Evolutionary conservation across 2,113 vertebrate genomes (phyloP).

Genomic region (Pantherophis guttatus): DNA sequence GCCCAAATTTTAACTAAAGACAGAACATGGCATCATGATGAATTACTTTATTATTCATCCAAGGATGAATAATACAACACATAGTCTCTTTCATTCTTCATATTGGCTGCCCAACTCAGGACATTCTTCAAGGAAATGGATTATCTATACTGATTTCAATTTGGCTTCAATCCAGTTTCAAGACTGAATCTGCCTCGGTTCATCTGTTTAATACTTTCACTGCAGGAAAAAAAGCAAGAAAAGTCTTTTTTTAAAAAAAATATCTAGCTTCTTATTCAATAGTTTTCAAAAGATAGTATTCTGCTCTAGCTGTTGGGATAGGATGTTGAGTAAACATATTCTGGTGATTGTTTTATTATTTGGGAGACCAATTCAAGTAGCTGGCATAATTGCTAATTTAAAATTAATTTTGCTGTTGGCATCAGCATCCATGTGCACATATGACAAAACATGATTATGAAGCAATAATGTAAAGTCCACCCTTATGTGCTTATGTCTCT

Average conservation of each 20-base stretch:
- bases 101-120: not conserved
- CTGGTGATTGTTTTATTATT: not conserved
- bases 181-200: not conserved
- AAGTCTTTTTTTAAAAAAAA: not conserved
- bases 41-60: not conserved
- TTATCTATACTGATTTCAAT: not conserved
- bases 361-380: too few relatives aligned
- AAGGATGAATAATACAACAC: not conserved
- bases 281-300: not conserved
- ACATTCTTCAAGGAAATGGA: not conserved
- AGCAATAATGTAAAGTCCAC: not conserved
- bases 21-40: conserved; percentile 12
- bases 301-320: not conserved
- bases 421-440: not conserved
- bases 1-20: not conserved
- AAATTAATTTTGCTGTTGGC: not conserved
- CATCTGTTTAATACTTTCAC: not conserved
- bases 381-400: not conserved
- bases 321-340: not conserved
- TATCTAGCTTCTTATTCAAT: not conserved
- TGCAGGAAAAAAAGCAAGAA: not conserved
- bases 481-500: not conserved
- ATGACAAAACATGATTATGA: not conserved
- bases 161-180: not conserved
- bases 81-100: conserved; percentile 14